These are phyloP conservation scores for Charina bottae DNA, from an alignment of 2,113 vertebrate species.

Conservation along the genomic window DNA sequence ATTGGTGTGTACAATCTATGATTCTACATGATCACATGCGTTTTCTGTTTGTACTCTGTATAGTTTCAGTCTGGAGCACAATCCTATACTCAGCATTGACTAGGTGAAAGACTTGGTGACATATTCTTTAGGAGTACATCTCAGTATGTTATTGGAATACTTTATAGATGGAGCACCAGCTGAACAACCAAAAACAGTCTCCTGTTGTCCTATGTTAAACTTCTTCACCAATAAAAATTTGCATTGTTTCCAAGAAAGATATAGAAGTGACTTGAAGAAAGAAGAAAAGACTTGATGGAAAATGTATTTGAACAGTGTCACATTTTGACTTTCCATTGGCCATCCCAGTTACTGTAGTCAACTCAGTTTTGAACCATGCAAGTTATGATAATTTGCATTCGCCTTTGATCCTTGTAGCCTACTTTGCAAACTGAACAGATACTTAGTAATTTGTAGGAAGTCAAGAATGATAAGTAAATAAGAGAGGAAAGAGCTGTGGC, in stretches of 20 bases:
- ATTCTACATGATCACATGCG: not conserved
- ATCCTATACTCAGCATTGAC: not conserved
- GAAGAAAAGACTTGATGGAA: not conserved
- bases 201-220: not conserved
- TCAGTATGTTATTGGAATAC: not conserved
- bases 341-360: not conserved
- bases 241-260: constrained; percentile 44
- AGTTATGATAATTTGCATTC: not conserved
- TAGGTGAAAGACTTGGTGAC: not conserved
- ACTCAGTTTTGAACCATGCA: not conserved
- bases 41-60: not conserved
- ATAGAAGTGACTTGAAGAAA: not conserved
- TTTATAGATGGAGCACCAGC: not conserved
- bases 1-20: not conserved
- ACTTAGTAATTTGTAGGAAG: not conserved
- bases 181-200: not conserved
- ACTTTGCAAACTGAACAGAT: not conserved
- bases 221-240: not conserved
- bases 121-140: not conserved
- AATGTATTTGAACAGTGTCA: not conserved
- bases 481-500: not conserved
- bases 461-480: not conserved
- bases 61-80: not conserved
- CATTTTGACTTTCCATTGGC: not conserved
- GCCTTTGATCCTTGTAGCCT: not conserved